A percentile compares a stretch with the other conserved stretches of the same genome.
Evolutionary conservation across 2,113 vertebrate species (phyloP).

Genomic region (Donacobius atricapilla): DNA sequence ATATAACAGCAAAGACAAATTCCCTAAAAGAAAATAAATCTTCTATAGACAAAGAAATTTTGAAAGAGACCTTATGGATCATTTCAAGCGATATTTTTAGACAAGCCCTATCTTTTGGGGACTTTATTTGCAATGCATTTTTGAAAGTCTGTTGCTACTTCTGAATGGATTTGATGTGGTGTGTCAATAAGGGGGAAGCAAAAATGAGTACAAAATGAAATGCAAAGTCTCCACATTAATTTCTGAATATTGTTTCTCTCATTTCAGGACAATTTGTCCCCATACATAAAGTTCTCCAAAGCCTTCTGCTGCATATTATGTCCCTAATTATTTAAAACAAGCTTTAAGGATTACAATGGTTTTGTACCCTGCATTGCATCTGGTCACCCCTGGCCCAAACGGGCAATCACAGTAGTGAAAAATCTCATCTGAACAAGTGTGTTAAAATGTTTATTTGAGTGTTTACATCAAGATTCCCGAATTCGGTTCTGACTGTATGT

Average conservation of each 20-base stretch:
- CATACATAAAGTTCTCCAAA: neutral
- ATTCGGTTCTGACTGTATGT: neutral
- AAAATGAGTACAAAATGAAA: neutral
- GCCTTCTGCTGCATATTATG: neutral
- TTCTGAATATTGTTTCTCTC: neutral
- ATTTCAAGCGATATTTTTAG: neutral
- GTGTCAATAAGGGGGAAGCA: neutral
- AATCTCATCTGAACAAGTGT: neutral
- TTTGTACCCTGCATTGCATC: neutral
- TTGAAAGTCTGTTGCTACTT: neutral
- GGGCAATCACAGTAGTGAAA: neutral
- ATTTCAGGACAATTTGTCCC: neutral
- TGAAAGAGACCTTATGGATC: neutral
- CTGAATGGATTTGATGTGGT: neutral
- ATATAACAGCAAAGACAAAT: neutral
- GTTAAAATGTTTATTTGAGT: neutral
- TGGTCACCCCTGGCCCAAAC: neutral
- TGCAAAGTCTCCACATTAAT: neutral
- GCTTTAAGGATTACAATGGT: neutral
- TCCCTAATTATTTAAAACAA: neutral
- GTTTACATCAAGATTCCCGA: fast-evolving
- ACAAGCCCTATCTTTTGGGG: neutral
- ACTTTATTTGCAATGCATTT: neutral
- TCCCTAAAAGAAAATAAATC: neutral
- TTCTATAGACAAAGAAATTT: neutral